Conservation (phyloP, 2,888 invertebrate species). For the Tetheella fluctuosa region DNA sequence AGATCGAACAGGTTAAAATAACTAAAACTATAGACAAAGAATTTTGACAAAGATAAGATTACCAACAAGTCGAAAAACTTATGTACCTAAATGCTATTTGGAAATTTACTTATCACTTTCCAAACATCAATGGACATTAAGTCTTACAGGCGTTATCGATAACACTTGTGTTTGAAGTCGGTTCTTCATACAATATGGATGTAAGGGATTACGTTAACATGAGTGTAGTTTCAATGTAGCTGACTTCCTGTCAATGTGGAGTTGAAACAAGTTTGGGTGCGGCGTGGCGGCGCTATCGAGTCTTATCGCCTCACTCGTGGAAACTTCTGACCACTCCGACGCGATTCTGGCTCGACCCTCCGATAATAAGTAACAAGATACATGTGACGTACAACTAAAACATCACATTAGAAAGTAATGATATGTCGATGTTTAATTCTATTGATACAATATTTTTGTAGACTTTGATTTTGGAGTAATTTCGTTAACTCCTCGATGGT, state of each 20-base stretch:
- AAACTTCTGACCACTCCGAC: slow-evolving; percentile 66
- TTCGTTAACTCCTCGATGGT: not conserved
- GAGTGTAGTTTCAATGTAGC: slow-evolving; percentile 24
- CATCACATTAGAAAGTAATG: not conserved
- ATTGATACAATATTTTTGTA: not conserved
- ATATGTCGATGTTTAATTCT: not conserved
- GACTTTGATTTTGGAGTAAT: not conserved
- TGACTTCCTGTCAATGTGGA: slow-evolving; percentile 40
- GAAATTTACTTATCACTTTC: slow-evolving; percentile 3
- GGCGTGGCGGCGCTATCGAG: slow-evolving; percentile 41
- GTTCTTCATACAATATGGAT: slow-evolving; percentile 12
- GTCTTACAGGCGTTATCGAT: slow-evolving; percentile 5
- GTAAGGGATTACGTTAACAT: slow-evolving; percentile 24
- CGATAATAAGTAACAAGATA: slow-evolving; percentile 10
- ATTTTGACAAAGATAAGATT: slow-evolving; percentile 2
- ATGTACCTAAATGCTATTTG: not conserved
- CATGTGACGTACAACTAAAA: not conserved
- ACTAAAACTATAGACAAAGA: not conserved
- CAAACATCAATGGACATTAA: slow-evolving; percentile 3
- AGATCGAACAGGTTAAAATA: not conserved
- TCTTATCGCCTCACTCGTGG: slow-evolving; percentile 63
- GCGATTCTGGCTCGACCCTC: slow-evolving; percentile 37
- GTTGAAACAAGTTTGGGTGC: slow-evolving; percentile 53
- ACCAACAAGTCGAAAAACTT: not conserved
- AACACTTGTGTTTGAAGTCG: slow-evolving; percentile 3